Conservation (phyloP, 1,140 invertebrate genomes). For the Brachionus rubens region DNA sequence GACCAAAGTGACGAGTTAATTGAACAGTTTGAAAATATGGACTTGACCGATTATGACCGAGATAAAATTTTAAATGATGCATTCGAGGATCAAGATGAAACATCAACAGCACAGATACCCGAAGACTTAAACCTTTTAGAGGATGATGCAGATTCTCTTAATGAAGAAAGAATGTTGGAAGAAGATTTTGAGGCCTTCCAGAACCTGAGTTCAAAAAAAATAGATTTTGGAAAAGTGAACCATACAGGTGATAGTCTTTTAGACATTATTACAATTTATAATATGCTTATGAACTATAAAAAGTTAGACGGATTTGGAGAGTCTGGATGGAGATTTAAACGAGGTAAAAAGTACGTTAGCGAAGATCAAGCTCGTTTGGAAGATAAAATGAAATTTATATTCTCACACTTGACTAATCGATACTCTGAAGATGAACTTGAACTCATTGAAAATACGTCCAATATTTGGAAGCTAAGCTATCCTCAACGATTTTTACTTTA, state of each 20-base stretch:
- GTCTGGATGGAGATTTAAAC: background rate
- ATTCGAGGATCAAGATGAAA: background rate
- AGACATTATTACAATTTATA: background rate
- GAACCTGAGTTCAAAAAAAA: background rate
- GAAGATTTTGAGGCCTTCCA: background rate
- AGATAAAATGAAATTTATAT: background rate
- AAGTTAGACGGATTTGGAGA: background rate
- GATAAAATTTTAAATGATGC: background rate
- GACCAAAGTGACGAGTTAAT: background rate
- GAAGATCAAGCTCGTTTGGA: background rate
- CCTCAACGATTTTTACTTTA: slow-evolving; percentile 50
- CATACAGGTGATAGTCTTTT: background rate
- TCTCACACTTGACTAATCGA: background rate
- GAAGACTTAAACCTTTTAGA: background rate
- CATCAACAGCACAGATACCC: background rate
- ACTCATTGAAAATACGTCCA: background rate
- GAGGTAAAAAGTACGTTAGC: background rate
- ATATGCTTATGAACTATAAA: background rate
- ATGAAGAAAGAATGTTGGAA: background rate
- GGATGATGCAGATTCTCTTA: background rate
- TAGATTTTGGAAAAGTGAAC: background rate
- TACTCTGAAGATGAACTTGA: background rate
- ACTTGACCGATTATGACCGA: background rate
- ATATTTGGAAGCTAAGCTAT: slow-evolving; percentile 47
- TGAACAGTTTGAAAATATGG: background rate